Conservation (phyloP, 2,113 vertebrate species). For the Malurus melanocephalus region DNA sequence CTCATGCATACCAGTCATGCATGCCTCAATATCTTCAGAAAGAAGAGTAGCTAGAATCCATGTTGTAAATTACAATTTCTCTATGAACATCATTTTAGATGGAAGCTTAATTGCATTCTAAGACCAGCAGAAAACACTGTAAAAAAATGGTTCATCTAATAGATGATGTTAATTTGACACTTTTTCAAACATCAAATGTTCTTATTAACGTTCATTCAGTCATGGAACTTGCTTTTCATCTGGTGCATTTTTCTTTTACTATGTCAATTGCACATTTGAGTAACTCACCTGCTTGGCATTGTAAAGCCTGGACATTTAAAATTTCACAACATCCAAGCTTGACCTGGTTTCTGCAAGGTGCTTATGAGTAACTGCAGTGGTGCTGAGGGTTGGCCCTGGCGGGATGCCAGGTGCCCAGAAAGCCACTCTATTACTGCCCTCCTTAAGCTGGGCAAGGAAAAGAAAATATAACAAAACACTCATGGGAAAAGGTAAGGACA, state of each 20-base stretch:
- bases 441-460: background rate
- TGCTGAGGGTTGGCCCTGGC: background rate
- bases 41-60: background rate
- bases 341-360: background rate
- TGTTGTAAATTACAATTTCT: background rate
- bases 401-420: background rate
- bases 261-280: background rate
- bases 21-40: background rate
- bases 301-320: background rate
- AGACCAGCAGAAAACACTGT: background rate
- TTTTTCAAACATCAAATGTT: background rate
- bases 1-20: background rate
- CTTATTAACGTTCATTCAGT: background rate
- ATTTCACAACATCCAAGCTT: background rate
- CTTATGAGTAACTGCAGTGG: background rate
- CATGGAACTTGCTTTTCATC: background rate
- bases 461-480: background rate
- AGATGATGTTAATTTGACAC: background rate
- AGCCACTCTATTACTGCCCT: background rate
- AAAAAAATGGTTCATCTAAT: background rate
- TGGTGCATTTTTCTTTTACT: background rate
- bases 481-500: background rate
- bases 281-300: background rate
- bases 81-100: background rate
- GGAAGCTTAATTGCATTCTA: background rate